A percentile compares a stretch with the other conserved stretches of the same genome.
Conservation (phyloP, 2,797 vertebrate genomes). For the Lacerta bilineata region DNA sequence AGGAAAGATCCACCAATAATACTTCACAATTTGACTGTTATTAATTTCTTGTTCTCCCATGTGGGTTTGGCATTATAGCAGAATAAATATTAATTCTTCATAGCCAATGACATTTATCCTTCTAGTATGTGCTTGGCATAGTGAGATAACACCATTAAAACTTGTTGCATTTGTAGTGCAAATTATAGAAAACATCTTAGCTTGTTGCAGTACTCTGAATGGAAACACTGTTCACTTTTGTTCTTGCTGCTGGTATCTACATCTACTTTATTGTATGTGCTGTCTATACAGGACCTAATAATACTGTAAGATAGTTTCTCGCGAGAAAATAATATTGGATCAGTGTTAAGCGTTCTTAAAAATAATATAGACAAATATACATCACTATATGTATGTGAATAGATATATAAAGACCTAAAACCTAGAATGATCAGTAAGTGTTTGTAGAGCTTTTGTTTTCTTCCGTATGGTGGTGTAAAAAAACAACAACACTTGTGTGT, state of each 20-base stretch:
- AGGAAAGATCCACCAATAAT: background rate
- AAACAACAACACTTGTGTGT: too few species aligned
- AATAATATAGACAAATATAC: background rate
- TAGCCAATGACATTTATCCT: background rate
- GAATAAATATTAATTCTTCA: constrained; percentile 35
- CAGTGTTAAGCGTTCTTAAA: background rate
- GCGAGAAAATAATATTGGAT: background rate
- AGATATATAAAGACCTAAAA: background rate
- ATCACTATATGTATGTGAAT: background rate
- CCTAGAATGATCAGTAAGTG: background rate
- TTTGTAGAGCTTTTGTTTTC: background rate
- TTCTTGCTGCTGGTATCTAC: constrained; percentile 14
- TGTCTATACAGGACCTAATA: background rate
- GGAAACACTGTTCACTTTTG: constrained; percentile 26
- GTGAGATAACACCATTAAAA: constrained; percentile 7
- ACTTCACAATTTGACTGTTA: background rate
- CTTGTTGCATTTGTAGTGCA: constrained; percentile 39
- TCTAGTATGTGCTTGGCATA: background rate
- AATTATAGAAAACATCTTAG: background rate
- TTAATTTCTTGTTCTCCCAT: background rate
- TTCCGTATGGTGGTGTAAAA: background rate
- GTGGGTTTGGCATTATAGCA: background rate
- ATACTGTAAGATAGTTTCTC: background rate
- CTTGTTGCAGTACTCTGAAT: constrained; percentile 27
- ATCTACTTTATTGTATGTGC: background rate